Evolutionary conservation across 2,888 invertebrate species (phyloP).

Genomic region (Gastracanthus pulcherrimus): DNA sequence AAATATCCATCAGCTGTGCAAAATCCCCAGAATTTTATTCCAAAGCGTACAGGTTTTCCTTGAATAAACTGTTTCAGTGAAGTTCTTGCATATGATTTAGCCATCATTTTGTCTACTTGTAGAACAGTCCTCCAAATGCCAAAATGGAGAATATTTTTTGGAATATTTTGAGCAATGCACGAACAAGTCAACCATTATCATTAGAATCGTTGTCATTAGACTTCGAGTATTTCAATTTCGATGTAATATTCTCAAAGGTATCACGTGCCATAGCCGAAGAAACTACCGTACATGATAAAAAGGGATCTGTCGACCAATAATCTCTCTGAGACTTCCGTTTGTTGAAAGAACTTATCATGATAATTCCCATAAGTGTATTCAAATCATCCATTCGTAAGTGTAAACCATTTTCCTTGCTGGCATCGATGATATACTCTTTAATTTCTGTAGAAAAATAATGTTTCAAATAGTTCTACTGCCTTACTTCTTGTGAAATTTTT

Average conservation of each 20-base stretch:
- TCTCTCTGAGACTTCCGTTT: conserved; percentile 51
- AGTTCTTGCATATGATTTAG: conserved; percentile 54
- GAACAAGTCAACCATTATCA: conserved; percentile 54
- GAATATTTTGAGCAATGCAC: conserved; percentile 45
- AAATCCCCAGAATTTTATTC: conserved; percentile 59
- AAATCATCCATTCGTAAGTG: conserved; percentile 45
- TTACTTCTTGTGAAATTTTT: conserved; percentile 32
- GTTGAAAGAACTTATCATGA: conserved; percentile 50
- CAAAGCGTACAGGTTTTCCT: conserved; percentile 58
- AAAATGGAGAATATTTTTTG: conserved; percentile 44
- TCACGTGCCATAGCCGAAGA: conserved; percentile 52
- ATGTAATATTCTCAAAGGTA: conserved; percentile 54
- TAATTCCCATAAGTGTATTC: conserved; percentile 52
- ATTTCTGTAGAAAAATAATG: conserved; percentile 57
- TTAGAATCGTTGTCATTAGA: conserved; percentile 38
- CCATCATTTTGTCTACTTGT: conserved; percentile 59
- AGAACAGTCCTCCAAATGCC: conserved; percentile 51
- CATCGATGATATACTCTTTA: conserved; percentile 59
- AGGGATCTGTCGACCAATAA: conserved; percentile 55
- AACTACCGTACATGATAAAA: conserved; percentile 50
- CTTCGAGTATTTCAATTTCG: conserved; percentile 55
- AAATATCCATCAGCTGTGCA: conserved; percentile 57
- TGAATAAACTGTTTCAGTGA: conserved; percentile 58
- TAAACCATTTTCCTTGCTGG: conserved; percentile 56
- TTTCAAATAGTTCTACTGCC: conserved; percentile 56